phyloP scores from a whole-genome alignment of 2,113 vertebrate genomes.

The Eidolon helvum region DNA sequence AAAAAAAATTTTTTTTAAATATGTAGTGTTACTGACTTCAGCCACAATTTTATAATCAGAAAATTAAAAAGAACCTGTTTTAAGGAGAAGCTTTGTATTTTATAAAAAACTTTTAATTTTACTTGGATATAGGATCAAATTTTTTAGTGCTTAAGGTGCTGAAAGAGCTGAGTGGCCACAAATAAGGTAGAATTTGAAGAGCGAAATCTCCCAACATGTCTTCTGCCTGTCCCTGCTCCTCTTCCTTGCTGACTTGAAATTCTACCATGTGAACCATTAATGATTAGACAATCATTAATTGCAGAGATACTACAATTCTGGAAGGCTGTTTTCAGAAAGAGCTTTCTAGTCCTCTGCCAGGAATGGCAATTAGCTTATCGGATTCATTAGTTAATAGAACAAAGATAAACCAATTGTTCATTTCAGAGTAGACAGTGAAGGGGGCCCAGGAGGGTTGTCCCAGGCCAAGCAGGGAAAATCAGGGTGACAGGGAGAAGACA shows the following conservation, averaged over 20 bases:
- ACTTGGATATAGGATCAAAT: not conserved
- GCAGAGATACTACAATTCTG: not conserved
- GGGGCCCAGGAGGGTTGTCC: not conserved
- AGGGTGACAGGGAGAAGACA: not conserved
- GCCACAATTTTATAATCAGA: not conserved
- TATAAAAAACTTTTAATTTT: not conserved
- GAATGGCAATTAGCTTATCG: not conserved
- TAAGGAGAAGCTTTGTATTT: not conserved
- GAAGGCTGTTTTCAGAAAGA: not conserved
- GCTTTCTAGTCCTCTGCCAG: not conserved
- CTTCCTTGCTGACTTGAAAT: not conserved
- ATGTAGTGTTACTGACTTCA: not conserved
- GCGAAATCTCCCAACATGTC: not conserved
- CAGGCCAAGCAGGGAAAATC: not conserved
- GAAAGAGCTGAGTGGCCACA: not conserved
- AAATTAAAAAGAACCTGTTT: not conserved
- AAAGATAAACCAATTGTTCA: not conserved
- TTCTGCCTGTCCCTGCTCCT: not conserved
- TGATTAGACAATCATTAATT: not conserved
- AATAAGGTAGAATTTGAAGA: not conserved
- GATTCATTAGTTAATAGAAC: not conserved
- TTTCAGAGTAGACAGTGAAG: not conserved
- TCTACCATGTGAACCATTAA: not conserved
- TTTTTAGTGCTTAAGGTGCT: not conserved
- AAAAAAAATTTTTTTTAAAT: not conserved